Percentiles rank a stretch among this genome's conserved stretches.
These are phyloP conservation scores for Oscheius sp. DNA, from an alignment of 2,888 invertebrate genomes.

Conservation along the genomic window DNA sequence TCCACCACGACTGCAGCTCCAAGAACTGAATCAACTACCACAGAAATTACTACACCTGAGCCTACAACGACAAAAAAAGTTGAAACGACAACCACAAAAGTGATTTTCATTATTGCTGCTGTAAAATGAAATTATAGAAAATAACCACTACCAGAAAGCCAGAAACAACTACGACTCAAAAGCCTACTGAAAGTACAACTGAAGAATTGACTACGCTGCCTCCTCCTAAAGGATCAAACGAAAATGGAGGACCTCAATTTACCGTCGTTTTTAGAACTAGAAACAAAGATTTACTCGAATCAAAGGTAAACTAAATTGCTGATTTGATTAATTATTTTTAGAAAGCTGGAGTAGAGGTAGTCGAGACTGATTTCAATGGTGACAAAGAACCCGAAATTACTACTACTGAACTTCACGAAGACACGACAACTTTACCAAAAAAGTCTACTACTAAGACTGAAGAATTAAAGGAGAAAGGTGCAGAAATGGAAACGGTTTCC, in stretches of 20 bases:
- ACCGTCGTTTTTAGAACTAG: constrained; percentile 19
- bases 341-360: constrained; percentile 5
- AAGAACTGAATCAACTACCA: constrained; percentile 30
- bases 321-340: background rate
- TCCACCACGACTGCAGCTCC: constrained; percentile 10
- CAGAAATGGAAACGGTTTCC: background rate
- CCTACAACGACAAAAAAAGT: constrained; percentile 12
- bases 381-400: background rate
- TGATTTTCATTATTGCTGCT: background rate
- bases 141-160: background rate
- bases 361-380: constrained; percentile 19
- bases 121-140: background rate
- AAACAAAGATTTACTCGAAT: background rate
- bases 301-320: background rate
- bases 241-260: constrained; percentile 20
- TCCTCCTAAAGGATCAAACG: background rate
- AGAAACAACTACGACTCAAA: background rate
- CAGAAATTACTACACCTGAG: constrained; percentile 17
- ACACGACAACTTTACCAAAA: background rate
- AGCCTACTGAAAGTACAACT: background rate
- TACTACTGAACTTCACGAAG: background rate
- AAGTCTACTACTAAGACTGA: constrained; percentile 14
- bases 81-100: constrained; percentile 5
- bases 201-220: background rate
- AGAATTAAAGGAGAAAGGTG: background rate